Evolutionary conservation across 2,797 vertebrate species (phyloP), one percentile per base, ranked within the genome.

Genomic region (Gila robusta): DNA sequence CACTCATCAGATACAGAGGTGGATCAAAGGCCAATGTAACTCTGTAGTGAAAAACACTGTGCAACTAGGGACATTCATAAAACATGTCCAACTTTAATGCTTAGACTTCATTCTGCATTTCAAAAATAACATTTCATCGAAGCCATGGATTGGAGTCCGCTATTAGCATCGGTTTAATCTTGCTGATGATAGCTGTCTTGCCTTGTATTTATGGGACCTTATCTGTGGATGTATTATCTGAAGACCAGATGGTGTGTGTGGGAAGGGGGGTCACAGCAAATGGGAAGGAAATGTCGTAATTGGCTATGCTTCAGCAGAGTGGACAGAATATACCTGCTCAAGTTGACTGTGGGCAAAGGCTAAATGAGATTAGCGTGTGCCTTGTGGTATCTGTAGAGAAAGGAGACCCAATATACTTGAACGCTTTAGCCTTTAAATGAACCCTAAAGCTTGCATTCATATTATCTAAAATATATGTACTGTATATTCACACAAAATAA

Each of bases 131-230:
- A 41, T 77, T 87, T 88, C 84, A 37, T 85, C 72, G 86, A 69
- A 86, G 73, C 85, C 86, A 84, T 78, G 87, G 92, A 93, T 92
- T 90, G 88, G 85, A 86, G 84, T 91, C 82, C 90, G 91, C 91
- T 79, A 92, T 92, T 89, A 93, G 93, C 91, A 93, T 91, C 89
- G 91, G 91, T 92, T 92, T 95, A 96, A 95, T 95, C 93, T 92
- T 93, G 94, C 93, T 95, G 93, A 95, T 93, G 91, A 92, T 92
- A 93, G 93, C 93, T 91, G 91, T 93, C 89, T 91, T 91, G 91
- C 91, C 88, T 92, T 95, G 72, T 95, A 94, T 94, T 92, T 92
- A 91, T 89, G 87, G 90, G 88, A 81, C 90, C 89, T 89, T 91
- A 93, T 87, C 91, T 91, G 89, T 89, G 91, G 93, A 91, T 90